Base-by-base conservation (phyloP, 2,888 invertebrate genomes). In the Liposcelis brunnea region DNA sequence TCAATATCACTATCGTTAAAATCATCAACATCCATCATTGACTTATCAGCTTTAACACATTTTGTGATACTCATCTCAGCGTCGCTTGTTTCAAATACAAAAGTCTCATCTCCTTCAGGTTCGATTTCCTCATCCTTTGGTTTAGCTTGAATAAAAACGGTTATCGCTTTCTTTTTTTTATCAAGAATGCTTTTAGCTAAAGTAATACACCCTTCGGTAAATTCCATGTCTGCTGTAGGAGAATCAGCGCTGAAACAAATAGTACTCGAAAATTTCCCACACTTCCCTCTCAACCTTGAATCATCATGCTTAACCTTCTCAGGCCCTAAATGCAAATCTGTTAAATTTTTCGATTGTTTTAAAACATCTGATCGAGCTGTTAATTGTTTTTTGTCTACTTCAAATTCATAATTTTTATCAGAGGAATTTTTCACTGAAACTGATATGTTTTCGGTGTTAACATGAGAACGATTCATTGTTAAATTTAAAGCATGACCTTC, bases 401-500 rank as follows among this genome's bases (percentile, higher is more conserved):
- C 26, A 26, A 26, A 26, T 26, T 26, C 26, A 26, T 26, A 26
- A 26, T 8, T 4, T 8, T 40, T 40, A 11, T 40, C 19, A 6
- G 40, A 40, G 40, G 6, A 16, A 6, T 6, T 21, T 15, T 14
- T 35, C 6, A 10, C 6, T 6, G 40, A 21, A n/a, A 19, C 40
- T 40, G 40, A 40, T 16, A 40, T n/a, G 16, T 21, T 40, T 19
- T 40, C 40, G 7, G 18, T 26, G 26, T n/a, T n/a, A n/a, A n/a
- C n/a, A n/a, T 26, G 26, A 4, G 26, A 26, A 6, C 8, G 4
- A 8, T 26, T 26, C 26, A 26, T 26, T 26, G 26, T 6, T 26
- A 26, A 26, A 26, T 26, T 26, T 26, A 26, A 26, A 26, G 26
- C 26, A 26, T 8, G 8, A 26, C 26, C 26, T 26, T 26, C 26